Percentiles rank a stretch among this genome's conserved stretches.
Conservation (phyloP, 1,140 invertebrate species). For the Carcinoscorpius rotundicauda region DNA sequence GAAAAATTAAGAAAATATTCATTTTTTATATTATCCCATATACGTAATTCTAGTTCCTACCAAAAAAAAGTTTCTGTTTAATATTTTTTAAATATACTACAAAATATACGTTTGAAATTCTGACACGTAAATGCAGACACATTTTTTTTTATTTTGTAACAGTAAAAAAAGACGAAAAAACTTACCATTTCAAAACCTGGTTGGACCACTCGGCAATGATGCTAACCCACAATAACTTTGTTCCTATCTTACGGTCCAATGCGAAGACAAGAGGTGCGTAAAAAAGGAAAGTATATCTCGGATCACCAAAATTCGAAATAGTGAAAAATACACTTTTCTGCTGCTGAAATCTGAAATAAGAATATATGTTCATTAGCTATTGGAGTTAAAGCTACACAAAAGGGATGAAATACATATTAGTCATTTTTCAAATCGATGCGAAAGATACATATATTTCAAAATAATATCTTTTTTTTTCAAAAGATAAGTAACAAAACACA, state of each 20-base stretch:
- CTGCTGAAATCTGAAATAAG: constrained; percentile 28
- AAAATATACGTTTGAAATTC: constrained; percentile 1
- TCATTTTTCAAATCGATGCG: too few relatives aligned
- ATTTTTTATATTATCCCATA: too few relatives aligned
- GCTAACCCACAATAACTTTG: constrained; percentile 33
- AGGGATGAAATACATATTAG: too few relatives aligned
- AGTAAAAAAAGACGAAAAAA: not conserved
- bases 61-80: not conserved
- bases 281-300: constrained; percentile 38
- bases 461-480: too few relatives aligned
- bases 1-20: not conserved
- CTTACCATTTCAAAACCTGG: constrained; percentile 40
- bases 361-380: not conserved
- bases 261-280: constrained; percentile 38
- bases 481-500: too few relatives aligned
- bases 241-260: constrained; percentile 32
- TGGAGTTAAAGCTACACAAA: too few relatives aligned
- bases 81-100: not conserved
- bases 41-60: not conserved
- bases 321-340: constrained; percentile 34
- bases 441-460: too few relatives aligned
- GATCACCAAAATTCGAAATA: constrained; percentile 38
- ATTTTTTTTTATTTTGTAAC: not conserved
- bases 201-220: constrained; percentile 41
- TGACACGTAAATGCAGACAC: not conserved